phyloP scores from a whole-genome alignment of 2,113 vertebrate species.

The Canis aureus region DNA sequence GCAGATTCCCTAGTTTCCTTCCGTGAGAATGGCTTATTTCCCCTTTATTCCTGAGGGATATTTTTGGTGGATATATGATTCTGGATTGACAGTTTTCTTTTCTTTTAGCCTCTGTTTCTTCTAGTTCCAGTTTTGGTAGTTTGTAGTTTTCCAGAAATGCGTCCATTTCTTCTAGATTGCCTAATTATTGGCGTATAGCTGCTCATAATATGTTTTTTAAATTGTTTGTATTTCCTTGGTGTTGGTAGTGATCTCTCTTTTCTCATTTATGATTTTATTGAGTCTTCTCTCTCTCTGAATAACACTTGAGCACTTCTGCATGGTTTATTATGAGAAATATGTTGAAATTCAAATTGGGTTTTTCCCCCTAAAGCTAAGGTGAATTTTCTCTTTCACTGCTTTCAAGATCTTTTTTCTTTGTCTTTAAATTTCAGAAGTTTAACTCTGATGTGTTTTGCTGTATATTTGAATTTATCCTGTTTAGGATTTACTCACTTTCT shows the following conservation, averaged over 20 bases:
- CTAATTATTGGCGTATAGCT: no score
- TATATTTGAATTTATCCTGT: not conserved
- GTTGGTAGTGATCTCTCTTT: no score
- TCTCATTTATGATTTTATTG: no score
- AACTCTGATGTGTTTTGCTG: not conserved
- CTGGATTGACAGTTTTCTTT: not conserved
- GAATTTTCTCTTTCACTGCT: not conserved
- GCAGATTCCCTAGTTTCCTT: not conserved
- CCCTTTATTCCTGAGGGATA: not conserved
- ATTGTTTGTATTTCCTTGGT: no score
- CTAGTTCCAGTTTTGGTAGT: no score
- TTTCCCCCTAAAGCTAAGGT: not conserved
- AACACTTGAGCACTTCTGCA: not conserved
- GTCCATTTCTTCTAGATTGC: no score
- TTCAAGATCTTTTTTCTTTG: not conserved
- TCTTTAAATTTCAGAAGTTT: not conserved
- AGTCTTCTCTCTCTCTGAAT: not conserved
- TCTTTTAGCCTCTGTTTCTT: not conserved
- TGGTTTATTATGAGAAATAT: not conserved
- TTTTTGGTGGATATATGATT: not conserved
- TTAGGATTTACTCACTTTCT: not conserved
- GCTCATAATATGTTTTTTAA: no score
- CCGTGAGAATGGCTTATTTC: not conserved
- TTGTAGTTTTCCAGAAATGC: no score
- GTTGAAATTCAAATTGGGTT: not conserved